phyloP scores from a whole-genome alignment of 2,113 vertebrate genomes.

The Grammomys dolichurus region DNA sequence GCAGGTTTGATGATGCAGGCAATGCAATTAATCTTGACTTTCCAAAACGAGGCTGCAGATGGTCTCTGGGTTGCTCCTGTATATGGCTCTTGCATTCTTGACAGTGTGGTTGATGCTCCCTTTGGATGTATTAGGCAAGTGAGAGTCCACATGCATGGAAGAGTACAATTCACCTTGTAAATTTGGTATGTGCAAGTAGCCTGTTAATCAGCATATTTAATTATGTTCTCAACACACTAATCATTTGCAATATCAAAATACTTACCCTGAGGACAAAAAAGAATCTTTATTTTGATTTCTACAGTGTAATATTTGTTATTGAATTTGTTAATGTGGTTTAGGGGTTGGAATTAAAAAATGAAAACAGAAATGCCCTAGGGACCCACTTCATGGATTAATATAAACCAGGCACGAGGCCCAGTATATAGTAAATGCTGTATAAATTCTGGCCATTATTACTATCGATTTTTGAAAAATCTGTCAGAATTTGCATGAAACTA shows the following conservation, averaged over 20 bases:
- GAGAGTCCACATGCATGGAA: background rate
- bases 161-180: background rate
- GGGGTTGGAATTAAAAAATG: background rate
- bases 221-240: background rate
- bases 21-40: background rate
- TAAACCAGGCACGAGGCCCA: background rate
- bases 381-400: background rate
- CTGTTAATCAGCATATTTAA: background rate
- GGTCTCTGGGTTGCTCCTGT: background rate
- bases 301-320: background rate
- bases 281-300: conserved; percentile 27
- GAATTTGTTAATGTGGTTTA: background rate
- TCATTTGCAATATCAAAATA: background rate
- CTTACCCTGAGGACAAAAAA: background rate
- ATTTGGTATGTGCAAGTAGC: background rate
- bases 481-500: background rate
- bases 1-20: conserved; percentile 1
- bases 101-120: background rate
- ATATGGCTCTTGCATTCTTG: background rate
- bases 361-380: background rate
- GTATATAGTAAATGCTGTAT: background rate
- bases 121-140: background rate
- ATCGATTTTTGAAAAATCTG: background rate
- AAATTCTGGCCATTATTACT: background rate
- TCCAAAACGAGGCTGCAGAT: background rate